These are phyloP conservation scores for Smittia sp. DNA, from an alignment of 2,888 invertebrate species.

Conservation along the genomic window DNA sequence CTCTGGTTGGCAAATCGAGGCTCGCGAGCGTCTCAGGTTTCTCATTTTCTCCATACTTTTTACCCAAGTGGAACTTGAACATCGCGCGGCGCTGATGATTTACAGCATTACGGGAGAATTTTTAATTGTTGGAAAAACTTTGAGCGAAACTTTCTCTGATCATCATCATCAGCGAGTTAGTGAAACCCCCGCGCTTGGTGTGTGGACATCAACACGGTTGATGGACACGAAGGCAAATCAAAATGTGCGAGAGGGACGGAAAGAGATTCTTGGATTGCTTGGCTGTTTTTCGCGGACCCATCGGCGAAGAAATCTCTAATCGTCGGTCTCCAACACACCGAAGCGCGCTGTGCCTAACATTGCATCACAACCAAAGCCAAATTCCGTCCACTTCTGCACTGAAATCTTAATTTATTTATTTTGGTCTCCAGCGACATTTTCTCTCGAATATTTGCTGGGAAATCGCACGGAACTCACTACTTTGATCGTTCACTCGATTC, in stretches of 20 bases:
- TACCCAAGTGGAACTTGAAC: no score
- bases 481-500: slow-evolving; percentile 23
- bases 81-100: no score
- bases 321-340: background rate
- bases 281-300: no score
- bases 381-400: background rate
- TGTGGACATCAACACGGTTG: background rate
- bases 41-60: background rate
- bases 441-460: background rate
- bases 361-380: background rate
- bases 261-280: background rate
- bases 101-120: no score
- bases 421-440: background rate
- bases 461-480: slow-evolving; percentile 23
- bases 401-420: background rate
- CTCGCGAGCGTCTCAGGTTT: background rate
- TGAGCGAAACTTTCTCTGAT: slow-evolving; percentile 19
- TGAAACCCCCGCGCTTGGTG: background rate
- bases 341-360: background rate
- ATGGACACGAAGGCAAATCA: slow-evolving; percentile 37
- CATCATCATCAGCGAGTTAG: background rate
- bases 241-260: background rate
- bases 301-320: background rate
- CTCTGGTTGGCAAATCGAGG: background rate
- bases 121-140: background rate